Percentiles rank a stretch among this genome's conserved stretches.
Evolutionary conservation across 2,113 vertebrate genomes (phyloP).

Genomic region (Ancistrus triradiatus): DNA sequence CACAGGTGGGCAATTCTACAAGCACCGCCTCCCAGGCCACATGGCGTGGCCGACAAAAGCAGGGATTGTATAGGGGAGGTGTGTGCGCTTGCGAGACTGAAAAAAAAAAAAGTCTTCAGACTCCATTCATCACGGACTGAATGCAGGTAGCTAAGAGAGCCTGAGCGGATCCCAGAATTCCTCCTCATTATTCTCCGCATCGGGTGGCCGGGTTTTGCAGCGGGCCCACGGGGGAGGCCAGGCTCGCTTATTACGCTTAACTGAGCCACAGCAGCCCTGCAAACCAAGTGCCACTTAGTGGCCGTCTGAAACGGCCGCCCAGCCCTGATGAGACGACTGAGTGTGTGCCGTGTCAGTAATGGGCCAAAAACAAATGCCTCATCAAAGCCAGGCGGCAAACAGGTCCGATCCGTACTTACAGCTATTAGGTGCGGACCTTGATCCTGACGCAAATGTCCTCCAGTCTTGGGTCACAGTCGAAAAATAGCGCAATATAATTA

Average conservation of each 20-base stretch:
- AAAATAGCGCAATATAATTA: conserved; percentile 37
- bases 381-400: conserved; percentile 50
- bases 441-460: conserved; percentile 26
- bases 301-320: conserved; percentile 61
- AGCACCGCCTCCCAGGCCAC: conserved; percentile 53
- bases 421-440: conserved; percentile 8
- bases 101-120: conserved; percentile 71
- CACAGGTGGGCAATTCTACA: conserved; percentile 55
- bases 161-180: conserved; percentile 79
- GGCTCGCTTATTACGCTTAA: conserved; percentile 75
- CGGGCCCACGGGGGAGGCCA: conserved; percentile 65
- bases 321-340: conserved; percentile 66
- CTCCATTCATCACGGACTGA: conserved; percentile 70
- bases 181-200: conserved; percentile 74
- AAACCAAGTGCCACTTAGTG: conserved; percentile 76
- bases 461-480: conserved; percentile 3
- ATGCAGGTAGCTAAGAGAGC: conserved; percentile 72
- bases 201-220: conserved; percentile 64
- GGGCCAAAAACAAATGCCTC: conserved; percentile 59
- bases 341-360: conserved; percentile 60
- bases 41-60: conserved; percentile 64
- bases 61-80: conserved; percentile 66
- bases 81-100: conserved; percentile 61
- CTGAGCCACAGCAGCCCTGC: conserved; percentile 73
- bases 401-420: background rate